A percentile compares a stretch with the other conserved stretches of the same genome.
Evolutionary conservation across 1,140 invertebrate genomes (phyloP).

Genomic region (Orius laevigatus): DNA sequence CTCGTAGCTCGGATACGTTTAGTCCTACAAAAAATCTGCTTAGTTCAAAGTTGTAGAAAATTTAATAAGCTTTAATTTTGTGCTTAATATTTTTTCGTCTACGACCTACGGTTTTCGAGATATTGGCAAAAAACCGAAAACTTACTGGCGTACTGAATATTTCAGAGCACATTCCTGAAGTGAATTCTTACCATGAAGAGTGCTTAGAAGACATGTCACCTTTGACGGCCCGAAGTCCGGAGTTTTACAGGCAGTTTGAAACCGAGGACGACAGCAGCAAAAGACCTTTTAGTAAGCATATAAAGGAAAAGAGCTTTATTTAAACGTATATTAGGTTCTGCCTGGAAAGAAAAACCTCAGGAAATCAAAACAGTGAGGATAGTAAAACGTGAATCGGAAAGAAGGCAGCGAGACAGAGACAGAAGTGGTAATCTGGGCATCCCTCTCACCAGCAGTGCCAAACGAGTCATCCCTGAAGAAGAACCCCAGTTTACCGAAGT

Average conservation of each 20-base stretch:
- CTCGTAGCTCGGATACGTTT: no score
- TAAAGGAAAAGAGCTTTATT: constrained; percentile 8
- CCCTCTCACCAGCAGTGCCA: constrained; percentile 25
- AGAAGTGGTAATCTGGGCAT: constrained; percentile 32
- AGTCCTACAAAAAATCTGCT: no score
- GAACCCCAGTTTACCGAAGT: constrained; percentile 17
- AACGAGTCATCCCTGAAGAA: constrained; percentile 22
- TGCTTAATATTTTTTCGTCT: no score
- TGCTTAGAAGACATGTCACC: constrained; percentile 3
- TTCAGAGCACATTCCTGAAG: not conserved
- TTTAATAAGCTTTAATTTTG: no score
- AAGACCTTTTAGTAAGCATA: constrained; percentile 33
- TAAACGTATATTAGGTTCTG: constrained; percentile 36
- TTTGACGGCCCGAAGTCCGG: constrained; percentile 2
- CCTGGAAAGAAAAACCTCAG: constrained; percentile 65
- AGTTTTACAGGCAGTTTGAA: not conserved
- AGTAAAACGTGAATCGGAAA: constrained; percentile 78
- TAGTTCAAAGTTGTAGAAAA: no score
- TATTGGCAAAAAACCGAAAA: no score
- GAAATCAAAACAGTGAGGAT: constrained; percentile 86
- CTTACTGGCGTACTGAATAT: not conserved
- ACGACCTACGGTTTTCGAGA: no score
- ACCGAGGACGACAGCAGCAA: constrained; percentile 36
- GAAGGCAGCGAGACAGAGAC: constrained; percentile 55
- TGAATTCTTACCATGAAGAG: constrained; percentile 1